A percentile compares a stretch with the other conserved stretches of the same genome.
These are phyloP conservation scores for Drosophila micromelanica DNA, from an alignment of 1,140 invertebrate genomes.

Conservation along the genomic window DNA sequence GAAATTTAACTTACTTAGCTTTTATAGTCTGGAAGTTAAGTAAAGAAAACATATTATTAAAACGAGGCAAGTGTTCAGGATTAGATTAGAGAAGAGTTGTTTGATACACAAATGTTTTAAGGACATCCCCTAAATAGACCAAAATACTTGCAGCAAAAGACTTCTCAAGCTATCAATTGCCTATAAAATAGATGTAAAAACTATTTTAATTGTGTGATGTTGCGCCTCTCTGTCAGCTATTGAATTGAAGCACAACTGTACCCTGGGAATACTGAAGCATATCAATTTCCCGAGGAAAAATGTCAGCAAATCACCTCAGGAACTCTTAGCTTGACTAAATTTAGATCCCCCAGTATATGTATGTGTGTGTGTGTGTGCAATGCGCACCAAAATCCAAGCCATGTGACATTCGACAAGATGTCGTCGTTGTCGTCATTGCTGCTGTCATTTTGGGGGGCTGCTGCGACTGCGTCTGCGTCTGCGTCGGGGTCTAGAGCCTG, in stretches of 20 bases:
- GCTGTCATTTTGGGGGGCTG: conserved; percentile 30
- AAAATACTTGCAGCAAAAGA: too few species aligned
- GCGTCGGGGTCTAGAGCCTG: conserved; percentile 17
- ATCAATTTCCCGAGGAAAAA: conserved; percentile 39
- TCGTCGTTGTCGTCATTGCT: conserved; percentile 23
- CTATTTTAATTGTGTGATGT: too few species aligned
- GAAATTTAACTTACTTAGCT: too few species aligned
- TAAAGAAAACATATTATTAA: too few species aligned
- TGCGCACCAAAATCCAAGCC: conserved; percentile 24
- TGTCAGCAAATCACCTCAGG: conserved; percentile 34
- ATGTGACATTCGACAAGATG: conserved; percentile 54
- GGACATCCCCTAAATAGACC: too few species aligned
- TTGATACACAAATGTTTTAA: too few species aligned
- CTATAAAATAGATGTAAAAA: too few species aligned
- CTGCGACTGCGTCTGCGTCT: conserved; percentile 34
- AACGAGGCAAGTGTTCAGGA: too few species aligned
- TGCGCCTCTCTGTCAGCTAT: conserved; percentile 1
- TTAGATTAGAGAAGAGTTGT: too few species aligned
- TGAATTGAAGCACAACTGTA: conserved; percentile 32
- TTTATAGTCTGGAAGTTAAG: too few species aligned
- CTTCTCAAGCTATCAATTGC: not conserved
- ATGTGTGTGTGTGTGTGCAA: conserved; percentile 7
- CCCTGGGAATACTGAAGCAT: conserved; percentile 28
- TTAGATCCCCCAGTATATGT: conserved; percentile 33
- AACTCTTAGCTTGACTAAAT: conserved; percentile 40